Conservation (phyloP, 2,113 vertebrate genomes). For the Scomber scombrus region DNA sequence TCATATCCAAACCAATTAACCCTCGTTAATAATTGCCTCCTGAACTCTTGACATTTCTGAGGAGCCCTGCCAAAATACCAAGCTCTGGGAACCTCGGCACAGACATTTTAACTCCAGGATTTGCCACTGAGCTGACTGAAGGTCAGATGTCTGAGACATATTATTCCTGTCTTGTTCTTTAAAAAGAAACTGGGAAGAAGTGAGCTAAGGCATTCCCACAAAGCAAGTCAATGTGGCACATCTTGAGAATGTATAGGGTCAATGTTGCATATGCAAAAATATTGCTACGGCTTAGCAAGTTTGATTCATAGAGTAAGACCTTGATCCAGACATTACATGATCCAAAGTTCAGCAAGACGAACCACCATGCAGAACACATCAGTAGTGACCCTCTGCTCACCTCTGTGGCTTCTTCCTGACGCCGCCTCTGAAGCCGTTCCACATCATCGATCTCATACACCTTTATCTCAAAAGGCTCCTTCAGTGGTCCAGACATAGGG, state of each 20-base stretch:
- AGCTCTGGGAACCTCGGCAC: constrained; percentile 52
- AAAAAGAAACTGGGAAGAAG: constrained; percentile 75
- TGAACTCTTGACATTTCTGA: constrained; percentile 71
- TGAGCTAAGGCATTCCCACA: constrained; percentile 72
- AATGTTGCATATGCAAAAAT: constrained; percentile 63
- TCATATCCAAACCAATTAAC: constrained; percentile 78
- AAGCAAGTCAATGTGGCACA: constrained; percentile 44
- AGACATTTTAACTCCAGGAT: constrained; percentile 72
- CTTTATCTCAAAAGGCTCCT: constrained; percentile 99
- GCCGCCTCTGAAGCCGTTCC: constrained; percentile 92
- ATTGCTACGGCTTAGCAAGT: constrained; percentile 53
- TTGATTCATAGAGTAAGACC: constrained; percentile 30
- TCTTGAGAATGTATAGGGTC: constrained; percentile 51
- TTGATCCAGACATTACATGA: constrained; percentile 50
- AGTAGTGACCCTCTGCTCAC: constrained; percentile 80
- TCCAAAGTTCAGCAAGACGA: constrained; percentile 48
- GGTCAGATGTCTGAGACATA: constrained; percentile 76
- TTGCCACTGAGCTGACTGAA: constrained; percentile 72
- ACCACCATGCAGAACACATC: constrained; percentile 31
- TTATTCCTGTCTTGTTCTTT: constrained; percentile 71
- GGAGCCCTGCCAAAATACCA: constrained; percentile 68
- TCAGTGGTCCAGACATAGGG: constrained; percentile 91
- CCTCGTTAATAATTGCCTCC: constrained; percentile 71
- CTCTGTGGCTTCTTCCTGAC: constrained; percentile 90
- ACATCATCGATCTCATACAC: constrained; percentile 99